phyloP scores from a whole-genome alignment of 2,113 vertebrate genomes.

The Anhinga anhinga region DNA sequence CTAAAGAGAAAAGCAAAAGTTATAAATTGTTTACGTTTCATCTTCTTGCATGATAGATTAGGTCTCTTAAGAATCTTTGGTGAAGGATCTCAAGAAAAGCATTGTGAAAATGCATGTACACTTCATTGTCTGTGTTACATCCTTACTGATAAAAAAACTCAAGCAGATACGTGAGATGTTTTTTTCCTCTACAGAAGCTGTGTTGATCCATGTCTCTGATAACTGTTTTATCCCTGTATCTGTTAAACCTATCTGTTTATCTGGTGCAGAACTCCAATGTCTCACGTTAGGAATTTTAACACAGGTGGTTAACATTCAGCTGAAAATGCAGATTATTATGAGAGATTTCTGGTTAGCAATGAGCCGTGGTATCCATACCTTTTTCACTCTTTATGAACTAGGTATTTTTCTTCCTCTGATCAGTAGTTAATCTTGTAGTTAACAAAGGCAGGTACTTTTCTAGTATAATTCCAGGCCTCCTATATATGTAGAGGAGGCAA shows the following conservation, averaged over 20 bases:
- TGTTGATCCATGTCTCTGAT: neutral
- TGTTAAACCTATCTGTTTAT: neutral
- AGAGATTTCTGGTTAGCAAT: neutral
- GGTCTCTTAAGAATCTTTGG: neutral
- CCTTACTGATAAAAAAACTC: neutral
- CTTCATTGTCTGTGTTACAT: neutral
- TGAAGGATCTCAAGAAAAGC: neutral
- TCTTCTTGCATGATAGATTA: neutral
- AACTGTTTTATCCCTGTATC: neutral
- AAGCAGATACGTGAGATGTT: rapidly evolving
- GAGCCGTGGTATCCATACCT: neutral
- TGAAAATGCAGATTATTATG: neutral
- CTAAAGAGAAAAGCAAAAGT: neutral
- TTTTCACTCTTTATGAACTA: neutral
- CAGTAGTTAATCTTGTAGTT: neutral
- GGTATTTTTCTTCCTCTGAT: neutral
- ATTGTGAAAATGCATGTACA: neutral
- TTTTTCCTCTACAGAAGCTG: neutral
- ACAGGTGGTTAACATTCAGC: neutral
- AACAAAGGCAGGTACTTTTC: neutral
- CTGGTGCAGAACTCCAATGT: neutral
- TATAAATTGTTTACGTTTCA: rapidly evolving
- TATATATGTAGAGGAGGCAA: neutral
- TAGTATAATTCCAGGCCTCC: neutral
- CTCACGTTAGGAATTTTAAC: neutral